Evolutionary conservation across 2,797 vertebrate genomes (phyloP).

Genomic region (Loriculus beryllinus): DNA sequence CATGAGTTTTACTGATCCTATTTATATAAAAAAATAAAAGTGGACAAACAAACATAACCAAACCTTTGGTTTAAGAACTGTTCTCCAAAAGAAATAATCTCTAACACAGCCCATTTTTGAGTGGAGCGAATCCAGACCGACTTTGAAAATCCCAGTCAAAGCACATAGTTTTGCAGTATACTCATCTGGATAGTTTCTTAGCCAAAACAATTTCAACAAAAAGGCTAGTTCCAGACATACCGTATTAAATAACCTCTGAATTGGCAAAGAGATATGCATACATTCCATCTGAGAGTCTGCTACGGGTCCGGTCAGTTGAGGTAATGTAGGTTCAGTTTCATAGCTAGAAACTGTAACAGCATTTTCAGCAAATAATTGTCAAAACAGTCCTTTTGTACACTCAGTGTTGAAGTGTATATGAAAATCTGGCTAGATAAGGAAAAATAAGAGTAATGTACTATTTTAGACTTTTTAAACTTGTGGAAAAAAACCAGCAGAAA

Average conservation of each 20-base stretch:
- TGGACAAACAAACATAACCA: neutral
- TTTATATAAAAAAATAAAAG: neutral
- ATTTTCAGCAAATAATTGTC: slow-evolving; percentile 23
- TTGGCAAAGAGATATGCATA: slow-evolving; percentile 57
- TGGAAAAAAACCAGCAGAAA: neutral
- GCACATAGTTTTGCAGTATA: slow-evolving; percentile 60
- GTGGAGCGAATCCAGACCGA: neutral
- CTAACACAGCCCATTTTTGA: neutral
- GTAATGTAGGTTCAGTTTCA: slow-evolving; percentile 66
- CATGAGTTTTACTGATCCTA: neutral
- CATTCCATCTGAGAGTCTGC: slow-evolving; percentile 65
- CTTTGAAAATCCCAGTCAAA: slow-evolving; percentile 57
- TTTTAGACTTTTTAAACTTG: neutral
- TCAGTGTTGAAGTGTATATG: neutral
- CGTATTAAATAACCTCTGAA: slow-evolving; percentile 70
- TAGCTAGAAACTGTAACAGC: neutral
- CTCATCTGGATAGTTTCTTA: slow-evolving; percentile 64
- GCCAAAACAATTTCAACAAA: slow-evolving; percentile 69
- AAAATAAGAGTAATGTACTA: neutral
- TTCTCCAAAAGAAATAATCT: neutral
- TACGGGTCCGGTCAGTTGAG: slow-evolving; percentile 56
- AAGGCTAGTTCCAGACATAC: slow-evolving; percentile 60
- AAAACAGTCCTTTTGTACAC: slow-evolving; percentile 5
- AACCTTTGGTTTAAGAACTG: neutral
- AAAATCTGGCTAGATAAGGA: neutral